Evolutionary conservation across 2,797 vertebrate species (phyloP), one percentile per base, ranked within the genome.

Genomic region (Fundulus diaphanus): DNA sequence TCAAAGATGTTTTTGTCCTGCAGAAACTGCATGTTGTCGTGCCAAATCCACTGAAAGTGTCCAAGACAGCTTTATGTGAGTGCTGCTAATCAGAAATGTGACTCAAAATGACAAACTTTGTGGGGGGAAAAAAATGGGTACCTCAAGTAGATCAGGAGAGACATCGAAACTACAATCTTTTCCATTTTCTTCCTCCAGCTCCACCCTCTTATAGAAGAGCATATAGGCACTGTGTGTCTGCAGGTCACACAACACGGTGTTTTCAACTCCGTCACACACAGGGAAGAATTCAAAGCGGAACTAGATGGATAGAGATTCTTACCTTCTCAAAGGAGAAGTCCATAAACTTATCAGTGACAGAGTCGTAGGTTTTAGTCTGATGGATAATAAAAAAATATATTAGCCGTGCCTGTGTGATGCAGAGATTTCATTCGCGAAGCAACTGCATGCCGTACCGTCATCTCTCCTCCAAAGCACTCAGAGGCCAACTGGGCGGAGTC

Each of bases 291-390:
- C 3, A 1, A 42, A 40, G 9, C 0, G 54, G n/a, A n/a, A n/a
- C n/a, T n/a, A n/a, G n/a, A n/a, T n/a, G 3, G 29, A 2, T 0
- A 37, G 75, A 80, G 29, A 73, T 3, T 13, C 0, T 40, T 35
- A 99, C 98, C 97, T 99, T 99, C 96, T 99, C 98, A 92, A 99
- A 99, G 74, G 98, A 99, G 92, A 99, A 99, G 90, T 99, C 98
- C 98, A 99, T 99, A 86, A 99, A 99, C 89, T 99, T 99, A 94
- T 99, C 98, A 1, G 98, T 99, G 77, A 99, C 98, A 0, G 98
- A 99, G 95, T 99, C 98, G 0, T 99, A 99, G 1, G 98, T 99
- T 93, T 99, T 99, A 7, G 98, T 99, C 98, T 99, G 92, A 74
- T 87, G 91, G 69, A 78, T 83, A 82, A 79, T 40, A 5, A 29